A percentile compares a stretch with the other conserved stretches of the same genome.
Conservation (phyloP, 2,113 vertebrate genomes). For the Epinephelus fuscoguttatus region DNA sequence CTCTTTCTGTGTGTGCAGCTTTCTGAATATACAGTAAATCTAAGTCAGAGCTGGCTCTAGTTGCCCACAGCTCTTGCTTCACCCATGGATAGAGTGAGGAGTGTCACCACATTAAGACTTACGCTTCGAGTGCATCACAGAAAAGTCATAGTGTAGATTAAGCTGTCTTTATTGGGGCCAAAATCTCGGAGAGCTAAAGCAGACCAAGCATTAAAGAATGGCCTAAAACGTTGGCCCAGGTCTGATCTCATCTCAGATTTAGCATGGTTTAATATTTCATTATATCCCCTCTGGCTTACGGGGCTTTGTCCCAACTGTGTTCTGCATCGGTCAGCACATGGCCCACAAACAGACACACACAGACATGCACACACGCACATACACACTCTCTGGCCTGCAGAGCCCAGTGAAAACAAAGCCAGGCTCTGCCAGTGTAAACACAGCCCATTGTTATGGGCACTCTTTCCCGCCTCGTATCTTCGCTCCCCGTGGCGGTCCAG, state of each 20-base stretch:
- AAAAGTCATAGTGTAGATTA: slow-evolving; percentile 4
- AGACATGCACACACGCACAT: slow-evolving; percentile 28
- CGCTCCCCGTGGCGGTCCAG: slow-evolving; percentile 54
- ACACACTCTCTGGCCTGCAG: slow-evolving; percentile 47
- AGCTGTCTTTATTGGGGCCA: slow-evolving; percentile 11
- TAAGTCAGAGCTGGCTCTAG: slow-evolving; percentile 6
- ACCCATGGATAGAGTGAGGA: background rate
- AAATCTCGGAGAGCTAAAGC: slow-evolving; percentile 16
- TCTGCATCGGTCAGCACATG: slow-evolving; percentile 75
- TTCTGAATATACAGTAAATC: background rate
- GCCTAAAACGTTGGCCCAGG: slow-evolving; percentile 42
- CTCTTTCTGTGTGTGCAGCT: background rate
- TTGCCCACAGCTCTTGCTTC: slow-evolving; percentile 1
- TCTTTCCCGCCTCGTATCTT: slow-evolving; percentile 68
- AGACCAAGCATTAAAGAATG: slow-evolving; percentile 1
- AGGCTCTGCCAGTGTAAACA: slow-evolving; percentile 78
- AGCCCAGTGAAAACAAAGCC: slow-evolving; percentile 77
- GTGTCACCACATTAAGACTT: background rate
- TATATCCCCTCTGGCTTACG: slow-evolving; percentile 62
- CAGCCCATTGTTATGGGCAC: slow-evolving; percentile 70
- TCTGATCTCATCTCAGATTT: slow-evolving; percentile 71
- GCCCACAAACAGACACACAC: slow-evolving; percentile 44
- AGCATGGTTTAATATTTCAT: slow-evolving; percentile 73
- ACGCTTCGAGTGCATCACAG: slow-evolving; percentile 2
- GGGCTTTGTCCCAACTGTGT: slow-evolving; percentile 69